phyloP scores from a whole-genome alignment of 2,888 invertebrate species.

The Chymomyza fuscimana region DNA sequence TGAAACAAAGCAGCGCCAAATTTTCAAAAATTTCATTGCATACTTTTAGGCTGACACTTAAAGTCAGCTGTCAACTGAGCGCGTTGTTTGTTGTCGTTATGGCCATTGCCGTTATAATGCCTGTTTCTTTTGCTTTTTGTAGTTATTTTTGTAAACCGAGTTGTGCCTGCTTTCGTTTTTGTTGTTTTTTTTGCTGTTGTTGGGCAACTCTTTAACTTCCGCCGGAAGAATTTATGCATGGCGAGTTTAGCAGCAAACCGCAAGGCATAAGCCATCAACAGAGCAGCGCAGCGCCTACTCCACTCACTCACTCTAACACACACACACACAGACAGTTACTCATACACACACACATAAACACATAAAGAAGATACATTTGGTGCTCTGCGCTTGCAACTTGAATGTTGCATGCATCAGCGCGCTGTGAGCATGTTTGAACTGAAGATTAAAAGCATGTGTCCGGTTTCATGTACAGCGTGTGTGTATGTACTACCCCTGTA shows the following conservation, averaged over 20 bases:
- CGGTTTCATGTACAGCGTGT: constrained; percentile 63
- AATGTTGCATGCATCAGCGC: constrained; percentile 65
- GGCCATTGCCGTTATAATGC: neutral
- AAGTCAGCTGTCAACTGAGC: constrained; percentile 12
- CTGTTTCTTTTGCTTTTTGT: too few species aligned
- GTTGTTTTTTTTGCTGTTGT: neutral
- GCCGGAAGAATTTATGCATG: constrained; percentile 72
- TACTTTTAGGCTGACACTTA: constrained; percentile 40
- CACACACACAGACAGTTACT: neutral
- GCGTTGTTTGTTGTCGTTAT: too few species aligned
- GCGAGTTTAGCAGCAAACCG: constrained; percentile 31
- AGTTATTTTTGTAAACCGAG: neutral
- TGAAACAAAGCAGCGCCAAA: constrained; percentile 53
- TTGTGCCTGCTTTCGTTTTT: too few species aligned
- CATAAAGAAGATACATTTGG: constrained; percentile 7
- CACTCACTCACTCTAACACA: neutral
- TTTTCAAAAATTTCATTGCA: constrained; percentile 31
- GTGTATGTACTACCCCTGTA: neutral
- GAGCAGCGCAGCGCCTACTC: neutral
- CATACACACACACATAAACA: neutral
- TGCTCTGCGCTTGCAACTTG: constrained; percentile 34
- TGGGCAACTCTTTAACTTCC: constrained; percentile 66
- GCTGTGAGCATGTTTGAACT: constrained; percentile 70
- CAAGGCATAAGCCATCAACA: constrained; percentile 46
- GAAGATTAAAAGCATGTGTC: constrained; percentile 76